Evolutionary conservation across 1,140 invertebrate species (phyloP).

Genomic region (Eciton burchellii): DNA sequence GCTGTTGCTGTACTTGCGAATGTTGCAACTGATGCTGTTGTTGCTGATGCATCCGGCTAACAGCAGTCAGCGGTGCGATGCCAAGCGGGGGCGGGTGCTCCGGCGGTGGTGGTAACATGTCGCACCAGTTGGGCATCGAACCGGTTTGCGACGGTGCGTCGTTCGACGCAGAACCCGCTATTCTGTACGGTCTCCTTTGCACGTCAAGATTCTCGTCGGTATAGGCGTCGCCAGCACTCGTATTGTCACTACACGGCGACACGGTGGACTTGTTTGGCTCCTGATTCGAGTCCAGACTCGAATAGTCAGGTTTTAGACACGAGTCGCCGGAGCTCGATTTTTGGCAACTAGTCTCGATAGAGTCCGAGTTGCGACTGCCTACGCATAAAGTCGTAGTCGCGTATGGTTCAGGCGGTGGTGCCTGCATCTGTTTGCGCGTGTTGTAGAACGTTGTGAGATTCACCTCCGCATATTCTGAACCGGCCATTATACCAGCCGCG

Average conservation of each 20-base stretch:
- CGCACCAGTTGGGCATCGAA: slow-evolving; percentile 90
- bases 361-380: slow-evolving; percentile 84
- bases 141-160: slow-evolving; percentile 57
- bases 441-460: slow-evolving; percentile 94
- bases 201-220: slow-evolving; percentile 80
- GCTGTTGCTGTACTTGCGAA: slow-evolving; percentile 51
- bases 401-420: slow-evolving; percentile 92
- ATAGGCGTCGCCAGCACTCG: slow-evolving; percentile 83
- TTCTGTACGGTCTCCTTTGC: slow-evolving; percentile 79
- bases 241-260: slow-evolving; percentile 84
- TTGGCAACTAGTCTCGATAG: slow-evolving; percentile 84
- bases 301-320: slow-evolving; percentile 85
- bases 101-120: slow-evolving; percentile 92
- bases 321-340: slow-evolving; percentile 85
- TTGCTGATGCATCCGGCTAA: slow-evolving; percentile 49
- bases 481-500: slow-evolving; percentile 84
- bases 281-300: slow-evolving; percentile 84
- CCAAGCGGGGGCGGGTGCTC: slow-evolving; percentile 90
- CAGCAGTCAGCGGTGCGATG: slow-evolving; percentile 27
- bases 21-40: slow-evolving; percentile 47
- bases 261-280: slow-evolving; percentile 84
- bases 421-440: slow-evolving; percentile 88
- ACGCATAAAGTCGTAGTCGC: slow-evolving; percentile 92
- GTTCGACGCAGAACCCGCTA: slow-evolving; percentile 67
- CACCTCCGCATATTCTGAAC: slow-evolving; percentile 92